Conservation (phyloP, 2,113 vertebrate genomes). For the Neodon shergylaensis region DNA sequence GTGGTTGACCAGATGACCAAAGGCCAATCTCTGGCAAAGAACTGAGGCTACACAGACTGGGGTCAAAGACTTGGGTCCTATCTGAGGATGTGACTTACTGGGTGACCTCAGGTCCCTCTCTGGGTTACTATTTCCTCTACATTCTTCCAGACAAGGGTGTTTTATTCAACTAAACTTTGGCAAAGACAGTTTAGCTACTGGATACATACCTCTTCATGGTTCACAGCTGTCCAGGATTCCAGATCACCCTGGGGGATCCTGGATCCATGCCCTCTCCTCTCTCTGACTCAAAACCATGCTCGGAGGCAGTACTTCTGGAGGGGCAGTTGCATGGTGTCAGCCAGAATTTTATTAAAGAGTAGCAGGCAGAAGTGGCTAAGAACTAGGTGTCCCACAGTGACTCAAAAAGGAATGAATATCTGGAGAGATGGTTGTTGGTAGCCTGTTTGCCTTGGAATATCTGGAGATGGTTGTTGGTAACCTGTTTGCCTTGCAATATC, state of each 20-base stretch:
- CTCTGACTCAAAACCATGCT: not conserved
- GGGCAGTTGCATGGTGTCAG: not conserved
- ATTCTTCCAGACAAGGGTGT: not conserved
- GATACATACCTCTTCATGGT: not conserved
- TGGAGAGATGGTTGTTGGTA: not conserved
- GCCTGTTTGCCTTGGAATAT: not conserved
- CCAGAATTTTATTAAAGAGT: not conserved
- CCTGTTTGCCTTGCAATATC: no score
- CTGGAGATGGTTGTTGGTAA: not conserved
- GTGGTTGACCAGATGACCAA: slow-evolving; percentile 64
- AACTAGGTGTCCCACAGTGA: not conserved
- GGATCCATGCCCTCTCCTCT: not conserved
- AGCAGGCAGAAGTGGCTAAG: not conserved
- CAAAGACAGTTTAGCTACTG: not conserved
- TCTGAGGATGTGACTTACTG: slow-evolving; percentile 13
- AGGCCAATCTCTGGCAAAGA: not conserved
- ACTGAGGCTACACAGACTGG: not conserved
- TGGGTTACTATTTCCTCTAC: slow-evolving; percentile 16
- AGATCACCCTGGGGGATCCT: not conserved
- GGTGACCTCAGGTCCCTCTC: not conserved
- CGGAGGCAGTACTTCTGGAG: not conserved
- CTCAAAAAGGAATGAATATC: not conserved
- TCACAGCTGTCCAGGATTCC: not conserved
- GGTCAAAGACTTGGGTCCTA: not conserved
- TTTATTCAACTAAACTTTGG: not conserved